phyloP scores from a whole-genome alignment of 1,140 invertebrate species.

The Scaptomyza pallida region DNA sequence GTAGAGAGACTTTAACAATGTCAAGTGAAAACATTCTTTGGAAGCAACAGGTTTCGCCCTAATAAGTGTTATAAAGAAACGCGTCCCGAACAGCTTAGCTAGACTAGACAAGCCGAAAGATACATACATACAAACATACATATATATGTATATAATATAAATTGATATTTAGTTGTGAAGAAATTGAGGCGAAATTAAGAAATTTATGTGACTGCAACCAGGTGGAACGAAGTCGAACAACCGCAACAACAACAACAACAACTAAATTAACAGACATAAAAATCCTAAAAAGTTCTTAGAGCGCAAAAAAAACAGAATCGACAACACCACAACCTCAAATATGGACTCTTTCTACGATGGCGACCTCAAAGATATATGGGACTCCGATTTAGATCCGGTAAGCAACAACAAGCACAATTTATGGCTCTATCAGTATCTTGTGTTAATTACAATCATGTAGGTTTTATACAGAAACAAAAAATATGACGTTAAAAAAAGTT shows the following conservation, averaged over 20 bases:
- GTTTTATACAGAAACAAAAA: constrained; percentile 2
- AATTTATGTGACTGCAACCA: constrained; percentile 69
- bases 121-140: too few species aligned
- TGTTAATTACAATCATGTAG: constrained; percentile 16
- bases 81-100: constrained; percentile 63
- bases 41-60: constrained; percentile 80
- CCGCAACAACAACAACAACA: constrained; percentile 29
- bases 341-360: constrained; percentile 90
- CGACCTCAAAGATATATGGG: constrained; percentile 91
- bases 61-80: constrained; percentile 73
- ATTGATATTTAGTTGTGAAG: constrained; percentile 4
- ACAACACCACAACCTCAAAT: constrained; percentile 47
- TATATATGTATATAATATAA: constrained; percentile 12
- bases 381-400: constrained; percentile 90
- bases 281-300: constrained; percentile 62
- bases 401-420: constrained; percentile 81
- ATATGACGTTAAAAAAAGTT: constrained; percentile 7
- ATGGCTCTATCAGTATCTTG: constrained; percentile 42
- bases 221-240: constrained; percentile 65
- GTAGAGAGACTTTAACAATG: constrained; percentile 65
- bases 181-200: constrained; percentile 35
- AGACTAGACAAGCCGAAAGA: constrained; percentile 16
- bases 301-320: constrained; percentile 53
- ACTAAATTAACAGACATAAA: constrained; percentile 9
- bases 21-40: constrained; percentile 82